Base-by-base conservation (phyloP, 2,113 vertebrate genomes). In the Cercopithecus mona region DNA sequence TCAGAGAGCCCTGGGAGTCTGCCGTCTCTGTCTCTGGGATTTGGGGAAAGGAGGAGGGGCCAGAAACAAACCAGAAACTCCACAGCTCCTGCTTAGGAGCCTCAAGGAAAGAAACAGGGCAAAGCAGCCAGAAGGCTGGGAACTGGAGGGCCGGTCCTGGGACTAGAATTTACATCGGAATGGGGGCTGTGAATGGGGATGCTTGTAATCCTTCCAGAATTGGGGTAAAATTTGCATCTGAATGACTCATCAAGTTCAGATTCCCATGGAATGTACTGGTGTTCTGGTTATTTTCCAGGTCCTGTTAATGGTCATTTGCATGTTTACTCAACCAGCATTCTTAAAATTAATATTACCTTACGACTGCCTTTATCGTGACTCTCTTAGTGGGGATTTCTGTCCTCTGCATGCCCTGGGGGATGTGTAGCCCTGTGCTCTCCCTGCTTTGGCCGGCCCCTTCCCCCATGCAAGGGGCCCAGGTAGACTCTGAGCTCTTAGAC, bases 171-270 rank as follows among this genome's bases (percentile, higher is more conserved):
- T 88, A 32, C 79, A 72, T 57, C 6, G 95, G 87, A 91, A 70
- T 70, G n/a, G 43, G 5, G 68, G 52, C 72, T 75, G 22, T 95
- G 93, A 87, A 75, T 87, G 70, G 57, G 75, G 93, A 50, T 85
- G 81, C 93, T 85, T 96, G 75, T 94, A 86, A 94, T 88, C 82
- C 88, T 95, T 90, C 88, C 72, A 87, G 43, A 96, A 96, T 82
- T 93, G 52, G 94, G 91, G 73, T 95, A 93, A 73, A 93, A 90
- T 94, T 96, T 97, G 96, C 96, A 95, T 97, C 72, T 91, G 89
- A 97, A 96, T 88, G 66, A 48, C 57, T 68, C 48, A 25, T 90
- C 80, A 32, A 23, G n/a, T 48, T 61, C 1, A 17, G 79, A 84
- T 75, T 35, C 82, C 66, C 40, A 2, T 30, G 82, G 85, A 96